These are phyloP conservation scores for Aviceda subcristata DNA, from an alignment of 2,113 vertebrate genomes.

Conservation along the genomic window DNA sequence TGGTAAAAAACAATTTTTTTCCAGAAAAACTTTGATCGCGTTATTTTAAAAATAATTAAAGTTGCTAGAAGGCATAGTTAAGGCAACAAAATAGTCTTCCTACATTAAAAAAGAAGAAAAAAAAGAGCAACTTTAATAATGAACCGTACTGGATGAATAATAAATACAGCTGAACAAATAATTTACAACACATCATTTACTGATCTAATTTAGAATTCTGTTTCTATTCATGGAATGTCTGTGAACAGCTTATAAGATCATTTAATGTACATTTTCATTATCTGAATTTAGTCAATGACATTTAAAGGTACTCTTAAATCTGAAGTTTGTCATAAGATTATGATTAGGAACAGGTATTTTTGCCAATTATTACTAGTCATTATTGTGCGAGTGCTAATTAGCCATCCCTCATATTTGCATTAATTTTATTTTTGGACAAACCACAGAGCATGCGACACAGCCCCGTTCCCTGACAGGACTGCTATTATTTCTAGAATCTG, in stretches of 20 bases:
- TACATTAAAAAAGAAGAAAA: neutral
- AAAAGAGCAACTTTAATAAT: neutral
- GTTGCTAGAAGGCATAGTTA: neutral
- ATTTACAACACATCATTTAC: neutral
- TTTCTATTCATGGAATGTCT: neutral
- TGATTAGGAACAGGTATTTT: neutral
- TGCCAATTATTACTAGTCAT: neutral
- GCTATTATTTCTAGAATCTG: neutral
- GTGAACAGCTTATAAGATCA: neutral
- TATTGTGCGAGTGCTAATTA: neutral
- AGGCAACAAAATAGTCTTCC: neutral
- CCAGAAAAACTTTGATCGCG: neutral
- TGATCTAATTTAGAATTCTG: neutral
- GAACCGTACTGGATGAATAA: neutral
- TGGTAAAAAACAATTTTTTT: neutral
- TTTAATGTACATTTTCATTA: neutral
- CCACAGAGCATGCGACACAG: neutral
- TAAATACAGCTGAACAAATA: neutral
- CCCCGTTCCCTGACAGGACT: neutral
- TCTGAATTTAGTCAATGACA: neutral
- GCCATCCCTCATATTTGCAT: neutral
- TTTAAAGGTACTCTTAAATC: neutral
- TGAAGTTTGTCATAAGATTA: conserved; percentile 4
- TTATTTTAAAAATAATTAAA: neutral
- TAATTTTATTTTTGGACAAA: neutral